These are phyloP conservation scores for Embiotoca jacksoni DNA, from an alignment of 2,113 vertebrate genomes.

Conservation along the genomic window DNA sequence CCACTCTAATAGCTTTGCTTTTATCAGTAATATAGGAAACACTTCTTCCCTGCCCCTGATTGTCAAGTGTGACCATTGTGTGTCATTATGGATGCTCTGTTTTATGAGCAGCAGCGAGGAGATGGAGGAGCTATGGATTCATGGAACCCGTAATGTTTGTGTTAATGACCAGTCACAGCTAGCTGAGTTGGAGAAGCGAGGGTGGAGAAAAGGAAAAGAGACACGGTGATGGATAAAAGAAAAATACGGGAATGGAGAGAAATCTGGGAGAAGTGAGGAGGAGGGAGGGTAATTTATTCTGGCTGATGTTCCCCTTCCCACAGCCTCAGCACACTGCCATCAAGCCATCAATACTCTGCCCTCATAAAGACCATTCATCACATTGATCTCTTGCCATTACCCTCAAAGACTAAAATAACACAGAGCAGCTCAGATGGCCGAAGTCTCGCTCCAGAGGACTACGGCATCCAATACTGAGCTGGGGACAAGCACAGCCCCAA, in stretches of 20 bases:
- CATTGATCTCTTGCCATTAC: constrained; percentile 80
- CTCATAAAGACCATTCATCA: constrained; percentile 80
- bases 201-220: constrained; percentile 32
- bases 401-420: constrained; percentile 77
- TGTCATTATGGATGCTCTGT: constrained; percentile 67
- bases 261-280: constrained; percentile 35
- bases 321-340: constrained; percentile 64
- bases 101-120: constrained; percentile 67
- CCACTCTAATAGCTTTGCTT: constrained; percentile 67
- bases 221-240: constrained; percentile 55
- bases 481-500: constrained; percentile 28
- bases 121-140: constrained; percentile 72
- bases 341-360: constrained; percentile 70
- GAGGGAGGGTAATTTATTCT: constrained; percentile 64
- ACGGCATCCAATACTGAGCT: constrained; percentile 32
- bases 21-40: constrained; percentile 58
- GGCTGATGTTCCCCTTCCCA: constrained; percentile 62
- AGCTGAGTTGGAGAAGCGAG: constrained; percentile 52
- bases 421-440: constrained; percentile 59
- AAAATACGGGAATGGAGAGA: constrained; percentile 46
- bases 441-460: constrained; percentile 29
- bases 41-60: constrained; percentile 56
- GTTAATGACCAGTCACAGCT: constrained; percentile 78
- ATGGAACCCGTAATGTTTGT: constrained; percentile 73
- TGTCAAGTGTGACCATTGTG: constrained; percentile 68